Evolutionary conservation across 2,113 vertebrate species (phyloP).

Genomic region (Trogon surrucura): DNA sequence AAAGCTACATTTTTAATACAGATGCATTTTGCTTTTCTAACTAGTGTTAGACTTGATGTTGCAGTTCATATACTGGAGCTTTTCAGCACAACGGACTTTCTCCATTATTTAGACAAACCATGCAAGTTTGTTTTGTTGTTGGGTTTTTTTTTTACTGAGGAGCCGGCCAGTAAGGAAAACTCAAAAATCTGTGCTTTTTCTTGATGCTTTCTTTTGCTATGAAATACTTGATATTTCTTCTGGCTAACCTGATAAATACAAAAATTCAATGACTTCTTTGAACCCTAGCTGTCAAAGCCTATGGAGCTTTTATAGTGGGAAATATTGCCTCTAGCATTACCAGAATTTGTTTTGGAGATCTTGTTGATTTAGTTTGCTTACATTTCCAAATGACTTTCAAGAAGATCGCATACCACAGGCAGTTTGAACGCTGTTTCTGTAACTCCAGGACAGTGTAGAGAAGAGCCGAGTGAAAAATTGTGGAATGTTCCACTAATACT

Average conservation of each 20-base stretch:
- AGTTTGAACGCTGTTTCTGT: background rate
- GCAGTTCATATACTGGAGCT: background rate
- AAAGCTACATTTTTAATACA: background rate
- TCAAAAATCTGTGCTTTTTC: background rate
- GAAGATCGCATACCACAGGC: background rate
- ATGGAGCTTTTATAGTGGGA: background rate
- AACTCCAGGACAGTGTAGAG: background rate
- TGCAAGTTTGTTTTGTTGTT: no score
- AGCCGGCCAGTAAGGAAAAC: background rate
- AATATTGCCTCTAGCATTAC: background rate
- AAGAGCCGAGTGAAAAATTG: background rate
- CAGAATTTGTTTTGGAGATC: background rate
- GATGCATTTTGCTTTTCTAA: background rate
- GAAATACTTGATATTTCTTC: background rate
- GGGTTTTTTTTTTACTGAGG: background rate
- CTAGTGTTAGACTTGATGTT: background rate
- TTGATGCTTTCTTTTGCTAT: background rate
- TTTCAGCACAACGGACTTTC: background rate
- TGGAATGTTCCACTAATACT: background rate
- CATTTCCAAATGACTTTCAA: background rate
- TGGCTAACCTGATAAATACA: background rate
- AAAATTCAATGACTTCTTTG: background rate
- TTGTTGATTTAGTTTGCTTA: background rate
- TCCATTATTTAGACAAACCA: background rate
- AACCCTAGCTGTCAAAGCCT: background rate